Conservation (phyloP, 2,113 vertebrate genomes). For the Papio anubis region DNA sequence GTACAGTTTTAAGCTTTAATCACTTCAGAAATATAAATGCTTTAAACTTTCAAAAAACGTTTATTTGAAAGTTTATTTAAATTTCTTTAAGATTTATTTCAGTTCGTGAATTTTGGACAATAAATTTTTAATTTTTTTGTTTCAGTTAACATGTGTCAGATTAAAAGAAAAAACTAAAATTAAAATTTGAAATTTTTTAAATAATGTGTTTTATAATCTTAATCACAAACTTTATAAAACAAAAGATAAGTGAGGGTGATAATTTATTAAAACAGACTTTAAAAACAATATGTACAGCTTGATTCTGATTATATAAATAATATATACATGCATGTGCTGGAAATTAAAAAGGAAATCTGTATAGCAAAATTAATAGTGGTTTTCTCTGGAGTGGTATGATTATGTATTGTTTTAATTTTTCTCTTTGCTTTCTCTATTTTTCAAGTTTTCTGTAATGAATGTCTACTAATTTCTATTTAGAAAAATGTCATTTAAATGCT, state of each 20-base stretch:
- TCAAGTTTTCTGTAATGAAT: slow-evolving; percentile 9
- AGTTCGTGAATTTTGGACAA: not conserved
- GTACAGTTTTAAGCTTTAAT: slow-evolving; percentile 17
- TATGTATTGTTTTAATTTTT: slow-evolving; percentile 47
- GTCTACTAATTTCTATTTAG: slow-evolving; percentile 17
- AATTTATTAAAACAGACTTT: slow-evolving; percentile 42
- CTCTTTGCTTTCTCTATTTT: slow-evolving; percentile 25
- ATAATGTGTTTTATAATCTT: slow-evolving; percentile 19
- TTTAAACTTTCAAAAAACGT: slow-evolving; percentile 22
- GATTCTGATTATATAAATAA: not conserved
- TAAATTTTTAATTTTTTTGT: not conserved
- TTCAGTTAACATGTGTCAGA: slow-evolving; percentile 31
- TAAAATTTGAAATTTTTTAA: slow-evolving; percentile 37
- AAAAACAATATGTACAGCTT: slow-evolving; percentile 10
- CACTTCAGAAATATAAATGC: not conserved
- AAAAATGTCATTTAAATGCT: slow-evolving; percentile 38
- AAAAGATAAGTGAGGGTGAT: not conserved
- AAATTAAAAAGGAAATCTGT: not conserved
- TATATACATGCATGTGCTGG: not conserved
- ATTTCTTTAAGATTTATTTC: slow-evolving; percentile 35
- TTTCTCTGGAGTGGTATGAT: not conserved
- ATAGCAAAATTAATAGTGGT: slow-evolving; percentile 11
- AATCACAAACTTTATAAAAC: not conserved
- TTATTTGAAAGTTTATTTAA: not conserved
- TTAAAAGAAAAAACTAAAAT: slow-evolving; percentile 17